A percentile compares a stretch with the other conserved stretches of the same genome.
Conservation (phyloP, 2,113 vertebrate genomes). For the Passer domesticus region DNA sequence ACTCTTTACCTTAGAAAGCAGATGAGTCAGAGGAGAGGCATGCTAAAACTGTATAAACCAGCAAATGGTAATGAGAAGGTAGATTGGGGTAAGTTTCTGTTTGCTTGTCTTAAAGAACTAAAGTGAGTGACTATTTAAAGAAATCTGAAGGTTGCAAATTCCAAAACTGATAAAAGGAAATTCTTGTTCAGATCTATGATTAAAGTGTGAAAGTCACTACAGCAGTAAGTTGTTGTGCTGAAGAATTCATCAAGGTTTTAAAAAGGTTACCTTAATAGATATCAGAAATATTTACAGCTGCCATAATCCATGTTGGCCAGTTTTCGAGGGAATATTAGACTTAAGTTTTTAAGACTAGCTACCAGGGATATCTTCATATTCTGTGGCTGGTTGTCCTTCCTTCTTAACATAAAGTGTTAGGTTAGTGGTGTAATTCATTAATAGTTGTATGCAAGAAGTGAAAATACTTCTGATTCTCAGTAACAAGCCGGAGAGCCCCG, state of each 20-base stretch:
- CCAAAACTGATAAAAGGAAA: not conserved
- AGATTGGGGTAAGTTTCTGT: not conserved
- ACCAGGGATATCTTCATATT: not conserved
- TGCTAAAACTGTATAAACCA: not conserved
- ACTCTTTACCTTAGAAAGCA: conserved; percentile 29
- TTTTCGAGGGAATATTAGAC: not conserved
- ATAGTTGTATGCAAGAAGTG: not conserved
- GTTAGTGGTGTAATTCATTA: not conserved
- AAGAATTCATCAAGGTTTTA: not conserved
- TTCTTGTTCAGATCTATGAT: not conserved
- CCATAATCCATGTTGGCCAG: not conserved
- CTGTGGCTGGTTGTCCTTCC: not conserved
- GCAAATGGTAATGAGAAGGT: not conserved
- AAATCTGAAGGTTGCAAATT: not conserved
- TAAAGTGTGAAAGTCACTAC: not conserved
- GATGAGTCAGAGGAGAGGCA: not conserved
- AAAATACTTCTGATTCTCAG: not conserved
- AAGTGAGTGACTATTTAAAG: not conserved
- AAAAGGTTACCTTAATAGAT: not conserved
- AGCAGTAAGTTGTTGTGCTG: not conserved
- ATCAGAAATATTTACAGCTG: not conserved
- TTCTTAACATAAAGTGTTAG: not conserved
- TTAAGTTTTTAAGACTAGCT: not conserved
- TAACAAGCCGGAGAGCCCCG: not conserved
- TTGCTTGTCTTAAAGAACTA: not conserved